These are phyloP conservation scores for Stratiomys singularior DNA, from an alignment of 2,888 invertebrate species.

Conservation along the genomic window DNA sequence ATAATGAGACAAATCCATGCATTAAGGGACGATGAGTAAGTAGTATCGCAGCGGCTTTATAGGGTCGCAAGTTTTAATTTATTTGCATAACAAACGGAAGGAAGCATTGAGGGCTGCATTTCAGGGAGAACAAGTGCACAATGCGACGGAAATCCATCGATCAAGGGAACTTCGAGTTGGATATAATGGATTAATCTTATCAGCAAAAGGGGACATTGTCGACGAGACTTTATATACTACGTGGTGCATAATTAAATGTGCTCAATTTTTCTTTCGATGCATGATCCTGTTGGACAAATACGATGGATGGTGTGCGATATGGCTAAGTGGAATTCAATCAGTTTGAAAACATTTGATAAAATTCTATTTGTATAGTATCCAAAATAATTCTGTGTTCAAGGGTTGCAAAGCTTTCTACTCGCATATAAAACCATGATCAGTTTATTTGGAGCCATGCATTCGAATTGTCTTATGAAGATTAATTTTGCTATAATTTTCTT, in stretches of 20 bases:
- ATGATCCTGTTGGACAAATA: no score
- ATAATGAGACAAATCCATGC: conserved; percentile 44
- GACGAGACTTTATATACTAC: no score
- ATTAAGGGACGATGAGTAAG: conserved; percentile 45
- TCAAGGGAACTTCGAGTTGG: not conserved
- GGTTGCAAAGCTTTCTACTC: no score
- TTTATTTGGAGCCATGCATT: no score
- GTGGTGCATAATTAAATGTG: no score
- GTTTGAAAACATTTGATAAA: no score
- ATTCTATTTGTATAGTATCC: no score
- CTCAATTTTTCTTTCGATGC: no score
- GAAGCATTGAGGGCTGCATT: conserved; percentile 9
- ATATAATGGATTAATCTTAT: not conserved
- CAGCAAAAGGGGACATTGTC: not conserved
- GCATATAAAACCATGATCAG: no score
- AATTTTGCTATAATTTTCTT: not conserved
- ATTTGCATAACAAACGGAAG: conserved; percentile 44
- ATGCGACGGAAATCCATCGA: conserved; percentile 22
- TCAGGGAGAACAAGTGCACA: conserved; percentile 18
- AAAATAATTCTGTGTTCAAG: no score
- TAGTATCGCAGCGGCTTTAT: conserved; percentile 30
- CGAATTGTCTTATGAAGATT: not conserved
- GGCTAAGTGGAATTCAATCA: no score
- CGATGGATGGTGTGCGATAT: no score
- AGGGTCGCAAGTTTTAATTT: conserved; percentile 44